Evolutionary conservation across 2,797 vertebrate species (phyloP).

Genomic region (Gymnothorax reevesii): DNA sequence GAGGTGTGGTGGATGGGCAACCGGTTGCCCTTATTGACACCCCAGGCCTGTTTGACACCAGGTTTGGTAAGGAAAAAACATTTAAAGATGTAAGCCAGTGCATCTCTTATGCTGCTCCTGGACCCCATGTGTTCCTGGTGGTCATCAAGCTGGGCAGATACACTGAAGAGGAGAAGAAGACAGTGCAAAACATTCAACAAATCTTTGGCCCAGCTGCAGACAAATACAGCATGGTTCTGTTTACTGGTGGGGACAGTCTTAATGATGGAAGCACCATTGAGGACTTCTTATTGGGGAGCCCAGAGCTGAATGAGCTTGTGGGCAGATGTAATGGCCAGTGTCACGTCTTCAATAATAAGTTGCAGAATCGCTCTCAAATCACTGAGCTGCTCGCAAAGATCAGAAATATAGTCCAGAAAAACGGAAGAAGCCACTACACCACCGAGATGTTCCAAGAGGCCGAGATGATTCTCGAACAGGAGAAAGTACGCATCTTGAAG

Average conservation of each 20-base stretch:
- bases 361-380: not conserved
- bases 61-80: too few species aligned
- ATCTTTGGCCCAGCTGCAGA: not conserved
- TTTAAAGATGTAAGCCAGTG: too few species aligned
- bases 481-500: not conserved
- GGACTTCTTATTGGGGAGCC: not conserved
- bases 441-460: not conserved
- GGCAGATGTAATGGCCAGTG: not conserved
- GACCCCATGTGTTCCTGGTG: too few species aligned
- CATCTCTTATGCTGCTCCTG: too few species aligned
- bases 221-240: too few species aligned
- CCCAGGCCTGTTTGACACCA: too few species aligned
- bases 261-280: not conserved
- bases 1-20: too few species aligned
- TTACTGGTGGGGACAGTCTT: not conserved
- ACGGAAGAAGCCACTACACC: not conserved
- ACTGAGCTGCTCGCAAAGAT: not conserved
- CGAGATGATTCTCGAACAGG: not conserved
- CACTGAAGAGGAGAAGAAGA: not conserved
- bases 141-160: not conserved
- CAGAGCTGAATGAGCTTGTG: not conserved
- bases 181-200: not conserved
- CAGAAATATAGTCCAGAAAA: not conserved
- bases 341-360: not conserved
- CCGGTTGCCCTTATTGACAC: too few species aligned